Percentiles rank a stretch among this genome's conserved stretches.
Evolutionary conservation across 2,797 vertebrate species (phyloP).

Genomic region (Hyperoplus immaculatus): DNA sequence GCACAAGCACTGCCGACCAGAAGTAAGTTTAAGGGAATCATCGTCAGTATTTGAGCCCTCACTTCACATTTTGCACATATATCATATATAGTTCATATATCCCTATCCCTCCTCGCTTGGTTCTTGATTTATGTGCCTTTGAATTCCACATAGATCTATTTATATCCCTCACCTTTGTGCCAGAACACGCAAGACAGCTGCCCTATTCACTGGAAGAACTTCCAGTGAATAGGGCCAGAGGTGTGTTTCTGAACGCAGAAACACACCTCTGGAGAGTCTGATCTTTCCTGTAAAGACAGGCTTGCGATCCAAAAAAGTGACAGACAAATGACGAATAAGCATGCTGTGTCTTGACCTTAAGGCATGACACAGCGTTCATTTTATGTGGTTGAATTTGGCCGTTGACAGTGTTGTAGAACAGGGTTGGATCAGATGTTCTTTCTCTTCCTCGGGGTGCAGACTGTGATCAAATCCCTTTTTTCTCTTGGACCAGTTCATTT

Average conservation of each 20-base stretch:
- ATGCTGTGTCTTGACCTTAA: constrained; percentile 50
- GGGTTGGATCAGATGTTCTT: constrained; percentile 10
- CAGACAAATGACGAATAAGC: constrained; percentile 28
- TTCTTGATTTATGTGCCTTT: constrained; percentile 49
- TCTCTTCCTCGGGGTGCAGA: neutral
- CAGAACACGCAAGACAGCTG: constrained; percentile 56
- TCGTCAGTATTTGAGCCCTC: neutral
- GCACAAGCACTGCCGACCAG: constrained; percentile 77
- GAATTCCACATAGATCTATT: constrained; percentile 66
- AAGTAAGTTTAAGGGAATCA: constrained; percentile 78
- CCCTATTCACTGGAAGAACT: constrained; percentile 47
- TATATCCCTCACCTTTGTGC: constrained; percentile 59
- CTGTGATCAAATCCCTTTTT: constrained; percentile 5
- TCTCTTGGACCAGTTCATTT: constrained; percentile 6
- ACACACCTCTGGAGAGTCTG: constrained; percentile 27
- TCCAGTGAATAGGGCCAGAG: too few relatives aligned
- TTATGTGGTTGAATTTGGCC: constrained; percentile 6
- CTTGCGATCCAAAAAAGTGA: constrained; percentile 22
- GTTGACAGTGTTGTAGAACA: constrained; percentile 15
- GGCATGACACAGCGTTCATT: constrained; percentile 21
- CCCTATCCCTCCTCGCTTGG: constrained; percentile 36
- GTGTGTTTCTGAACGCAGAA: constrained; percentile 16
- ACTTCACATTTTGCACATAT: constrained; percentile 19
- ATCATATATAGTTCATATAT: neutral
- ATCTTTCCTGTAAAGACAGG: constrained; percentile 26